Evolutionary conservation across 2,113 vertebrate genomes (phyloP).

Genomic region (Notothenia rossii): DNA sequence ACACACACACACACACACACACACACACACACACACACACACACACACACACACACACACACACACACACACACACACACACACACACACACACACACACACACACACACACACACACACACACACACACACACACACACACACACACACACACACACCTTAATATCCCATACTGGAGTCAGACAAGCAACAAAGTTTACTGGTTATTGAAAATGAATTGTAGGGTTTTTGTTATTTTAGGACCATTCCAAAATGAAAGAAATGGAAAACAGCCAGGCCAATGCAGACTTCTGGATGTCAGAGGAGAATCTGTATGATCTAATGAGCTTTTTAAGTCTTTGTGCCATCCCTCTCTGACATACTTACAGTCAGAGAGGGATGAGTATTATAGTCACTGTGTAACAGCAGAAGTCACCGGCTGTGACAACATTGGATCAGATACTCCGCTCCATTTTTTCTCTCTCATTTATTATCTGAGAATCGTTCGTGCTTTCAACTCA

Average conservation of each 20-base stretch:
- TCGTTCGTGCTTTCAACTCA: slow-evolving; percentile 60
- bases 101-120: background rate
- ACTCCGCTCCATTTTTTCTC: slow-evolving; percentile 31
- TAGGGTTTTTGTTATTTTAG: background rate
- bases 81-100: background rate
- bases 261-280: background rate
- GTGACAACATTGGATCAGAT: slow-evolving; percentile 41
- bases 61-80: background rate
- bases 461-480: slow-evolving; percentile 53
- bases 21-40: too few species aligned
- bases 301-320: slow-evolving; percentile 17
- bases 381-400: slow-evolving; percentile 14
- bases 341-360: slow-evolving; percentile 3
- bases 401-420: slow-evolving; percentile 26
- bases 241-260: background rate
- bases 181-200: background rate
- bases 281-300: slow-evolving; percentile 1
- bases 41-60: background rate
- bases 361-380: background rate
- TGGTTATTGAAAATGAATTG: background rate
- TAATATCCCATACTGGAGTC: background rate
- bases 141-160: background rate
- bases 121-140: background rate
- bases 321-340: slow-evolving; percentile 13
- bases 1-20: background rate